phyloP scores from a whole-genome alignment of 2,113 vertebrate species.

The Gnathonemus echidnorhynchus region DNA sequence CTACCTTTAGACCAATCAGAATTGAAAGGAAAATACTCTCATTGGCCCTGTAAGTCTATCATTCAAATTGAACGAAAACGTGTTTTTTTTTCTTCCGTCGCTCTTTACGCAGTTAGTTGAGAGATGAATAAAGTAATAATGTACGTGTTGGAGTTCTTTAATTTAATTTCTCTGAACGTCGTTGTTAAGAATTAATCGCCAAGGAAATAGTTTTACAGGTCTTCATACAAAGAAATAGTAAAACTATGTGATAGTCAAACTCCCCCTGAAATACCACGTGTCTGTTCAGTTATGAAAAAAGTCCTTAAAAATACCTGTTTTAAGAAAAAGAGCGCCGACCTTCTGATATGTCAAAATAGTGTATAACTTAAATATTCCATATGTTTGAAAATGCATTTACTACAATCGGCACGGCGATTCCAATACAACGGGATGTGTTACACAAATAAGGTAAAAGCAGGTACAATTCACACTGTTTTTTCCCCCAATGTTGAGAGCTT shows the following conservation, averaged over 20 bases:
- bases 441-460: background rate
- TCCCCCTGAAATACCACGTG: background rate
- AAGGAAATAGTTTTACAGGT: background rate
- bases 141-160: background rate
- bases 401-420: background rate
- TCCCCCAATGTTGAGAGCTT: background rate
- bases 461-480: background rate
- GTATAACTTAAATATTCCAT: background rate
- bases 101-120: background rate
- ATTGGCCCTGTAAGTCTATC: conserved; percentile 39
- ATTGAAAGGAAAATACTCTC: background rate
- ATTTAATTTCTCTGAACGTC: background rate
- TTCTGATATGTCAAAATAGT: background rate
- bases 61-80: conserved; percentile 31
- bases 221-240: background rate
- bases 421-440: background rate
- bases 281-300: background rate
- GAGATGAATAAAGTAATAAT: background rate
- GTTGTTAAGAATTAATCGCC: background rate
- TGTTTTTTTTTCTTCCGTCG: conserved; percentile 26
- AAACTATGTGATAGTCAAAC: background rate
- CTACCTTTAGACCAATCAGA: conserved; percentile 29
- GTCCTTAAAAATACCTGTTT: background rate
- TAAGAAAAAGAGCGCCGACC: background rate
- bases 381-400: background rate